Evolutionary conservation across 2,888 invertebrate species (phyloP).

Genomic region (Halocaridina rubra): DNA sequence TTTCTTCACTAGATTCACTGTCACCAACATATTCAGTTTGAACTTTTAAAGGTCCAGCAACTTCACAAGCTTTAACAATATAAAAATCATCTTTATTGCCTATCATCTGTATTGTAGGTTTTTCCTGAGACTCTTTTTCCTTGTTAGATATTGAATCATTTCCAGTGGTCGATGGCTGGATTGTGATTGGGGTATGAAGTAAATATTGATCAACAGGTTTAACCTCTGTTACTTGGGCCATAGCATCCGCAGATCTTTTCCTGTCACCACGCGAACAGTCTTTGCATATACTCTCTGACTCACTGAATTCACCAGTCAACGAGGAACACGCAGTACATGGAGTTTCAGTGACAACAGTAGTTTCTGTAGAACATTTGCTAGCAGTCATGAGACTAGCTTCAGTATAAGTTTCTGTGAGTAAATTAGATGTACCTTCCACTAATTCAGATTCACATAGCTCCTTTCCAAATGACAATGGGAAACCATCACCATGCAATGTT

Average conservation of each 20-base stretch:
- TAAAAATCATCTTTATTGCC: conserved; percentile 29
- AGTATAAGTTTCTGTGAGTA: conserved; percentile 37
- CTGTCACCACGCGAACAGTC: conserved; percentile 9
- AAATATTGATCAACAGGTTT: neutral
- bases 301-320: conserved; percentile 9
- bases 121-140: neutral
- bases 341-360: conserved; percentile 11
- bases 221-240: conserved; percentile 18
- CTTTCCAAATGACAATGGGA: conserved; percentile 27
- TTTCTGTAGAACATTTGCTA: conserved; percentile 17
- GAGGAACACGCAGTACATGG: conserved; percentile 9
- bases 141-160: neutral
- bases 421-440: conserved; percentile 31
- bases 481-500: neutral
- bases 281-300: conserved; percentile 19
- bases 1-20: conserved; percentile 29
- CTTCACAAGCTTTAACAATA: conserved; percentile 17
- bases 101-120: too few species aligned
- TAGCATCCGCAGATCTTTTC: neutral
- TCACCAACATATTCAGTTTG: conserved; percentile 37
- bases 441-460: conserved; percentile 37
- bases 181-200: neutral
- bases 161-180: neutral
- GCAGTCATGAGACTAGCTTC: conserved; percentile 14
- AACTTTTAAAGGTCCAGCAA: conserved; percentile 30